phyloP scores from a whole-genome alignment of 2,888 invertebrate genomes.

The Euzophera pinguis region DNA sequence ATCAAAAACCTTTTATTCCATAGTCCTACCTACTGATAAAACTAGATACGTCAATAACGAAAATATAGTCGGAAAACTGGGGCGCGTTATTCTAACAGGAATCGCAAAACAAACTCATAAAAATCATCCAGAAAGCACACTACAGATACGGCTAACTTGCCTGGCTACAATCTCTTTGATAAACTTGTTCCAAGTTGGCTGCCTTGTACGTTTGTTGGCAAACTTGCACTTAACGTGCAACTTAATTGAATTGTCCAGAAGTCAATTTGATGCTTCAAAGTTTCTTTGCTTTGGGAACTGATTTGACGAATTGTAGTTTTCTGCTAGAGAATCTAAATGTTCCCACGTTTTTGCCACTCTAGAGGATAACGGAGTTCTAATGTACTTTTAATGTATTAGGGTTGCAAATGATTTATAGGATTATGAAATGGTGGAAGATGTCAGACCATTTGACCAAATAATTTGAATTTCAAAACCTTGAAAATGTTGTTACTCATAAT shows the following conservation, averaged over 20 bases:
- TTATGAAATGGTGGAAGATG: too few species aligned
- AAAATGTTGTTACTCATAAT: too few species aligned
- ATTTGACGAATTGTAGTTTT: neutral
- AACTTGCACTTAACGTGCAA: conserved; percentile 70
- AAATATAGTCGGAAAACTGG: neutral
- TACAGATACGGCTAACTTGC: conserved; percentile 50
- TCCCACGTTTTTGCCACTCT: too few species aligned
- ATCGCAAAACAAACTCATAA: conserved; percentile 15
- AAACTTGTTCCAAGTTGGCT: conserved; percentile 58
- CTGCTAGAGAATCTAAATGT: too few species aligned
- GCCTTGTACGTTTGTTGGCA: conserved; percentile 61
- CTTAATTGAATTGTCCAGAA: conserved; percentile 75
- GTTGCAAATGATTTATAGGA: too few species aligned
- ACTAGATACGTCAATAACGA: neutral
- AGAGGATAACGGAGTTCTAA: too few species aligned
- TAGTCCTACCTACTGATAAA: neutral
- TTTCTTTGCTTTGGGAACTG: conserved; percentile 22
- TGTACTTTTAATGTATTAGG: too few species aligned
- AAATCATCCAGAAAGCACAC: conserved; percentile 5
- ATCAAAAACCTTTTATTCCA: too few species aligned
- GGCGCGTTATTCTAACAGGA: neutral
- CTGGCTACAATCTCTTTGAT: conserved; percentile 59
- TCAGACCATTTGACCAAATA: too few species aligned
- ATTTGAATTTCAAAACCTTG: too few species aligned
- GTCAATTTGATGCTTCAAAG: conserved; percentile 65